Base-by-base conservation (phyloP, 2,888 invertebrate species). In the Hypomecis atomaria region DNA sequence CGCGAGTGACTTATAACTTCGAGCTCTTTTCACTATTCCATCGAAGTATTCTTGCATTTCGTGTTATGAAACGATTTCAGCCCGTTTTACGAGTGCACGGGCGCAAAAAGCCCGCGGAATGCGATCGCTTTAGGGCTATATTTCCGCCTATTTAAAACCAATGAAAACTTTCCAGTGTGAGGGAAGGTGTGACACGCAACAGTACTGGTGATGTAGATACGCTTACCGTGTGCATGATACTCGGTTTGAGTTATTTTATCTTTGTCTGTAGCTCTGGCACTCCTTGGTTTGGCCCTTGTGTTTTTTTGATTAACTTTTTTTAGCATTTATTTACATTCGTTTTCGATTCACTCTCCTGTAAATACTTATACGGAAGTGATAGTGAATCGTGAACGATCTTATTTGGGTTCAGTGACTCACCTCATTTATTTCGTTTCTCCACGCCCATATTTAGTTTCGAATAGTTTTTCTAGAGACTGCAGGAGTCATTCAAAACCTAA, bases 221-320 rank as follows among this genome's bases (percentile, higher is more conserved):
- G 90, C 90, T 92, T 91, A 72, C 81, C 82, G 83, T 85, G 81
- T 89, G 92, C 92, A 92, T 92, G 92, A 79, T 73, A 82, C 82
- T 85, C 79, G 71, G 78, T 86, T 83, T 84, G 76, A 81, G 71
- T 81, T 79, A 75, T 77, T 59, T 56, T 58, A 57, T 78, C 76
- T 79, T 87, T 80, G 84, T 90, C 88, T 87, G 90, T 91, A 92
- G 91, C 87, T 65, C 59, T 90, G 92, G 92, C 92, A 92, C 92
- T 86, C 89, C 86, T 86, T 90, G 91, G 92, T 91, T 91, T 89
- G 91, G 90, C 89, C 89, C 90, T 88, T 89, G 86, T 89, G 82
- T 88, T 84, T 83, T 77, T 69, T 74, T 71, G 11, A 71, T 76
- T 78, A 71, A 73, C 71, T 78, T 72, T 77, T 73, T 71, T 73